Evolutionary conservation across 1,140 invertebrate genomes (phyloP).

Genomic region (Brachionus plicatilis): DNA sequence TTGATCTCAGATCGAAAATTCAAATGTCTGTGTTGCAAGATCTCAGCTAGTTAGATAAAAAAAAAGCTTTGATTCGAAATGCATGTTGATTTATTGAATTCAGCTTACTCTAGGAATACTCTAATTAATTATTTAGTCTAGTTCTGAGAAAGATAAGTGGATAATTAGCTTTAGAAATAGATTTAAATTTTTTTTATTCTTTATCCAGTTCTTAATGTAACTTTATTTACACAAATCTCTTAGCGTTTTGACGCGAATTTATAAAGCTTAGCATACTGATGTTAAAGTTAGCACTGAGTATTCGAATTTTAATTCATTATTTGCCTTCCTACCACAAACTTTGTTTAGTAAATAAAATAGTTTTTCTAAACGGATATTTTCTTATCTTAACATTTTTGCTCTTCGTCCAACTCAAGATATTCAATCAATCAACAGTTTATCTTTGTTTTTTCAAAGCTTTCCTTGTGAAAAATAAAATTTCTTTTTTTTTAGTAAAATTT

Average conservation of each 20-base stretch:
- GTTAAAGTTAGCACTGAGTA: conserved; percentile 24
- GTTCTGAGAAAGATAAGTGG: conserved; percentile 19
- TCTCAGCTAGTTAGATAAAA: conserved; percentile 28
- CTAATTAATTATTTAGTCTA: conserved; percentile 27
- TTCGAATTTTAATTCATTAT: neutral
- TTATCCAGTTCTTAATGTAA: neutral
- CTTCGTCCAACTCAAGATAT: neutral
- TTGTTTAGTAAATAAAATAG: conserved; percentile 18
- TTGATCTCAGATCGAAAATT: conserved; percentile 34
- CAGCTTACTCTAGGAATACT: neutral
- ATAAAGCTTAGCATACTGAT: neutral
- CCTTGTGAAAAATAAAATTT: neutral
- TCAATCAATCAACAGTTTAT: conserved; percentile 21
- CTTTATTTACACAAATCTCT: conserved; percentile 1
- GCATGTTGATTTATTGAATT: conserved; percentile 27
- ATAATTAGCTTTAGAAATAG: conserved; percentile 5
- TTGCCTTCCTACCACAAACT: neutral
- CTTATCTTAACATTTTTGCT: neutral
- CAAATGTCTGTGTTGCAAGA: conserved; percentile 29
- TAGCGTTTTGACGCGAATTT: conserved; percentile 23
- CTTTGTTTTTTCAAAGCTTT: neutral
- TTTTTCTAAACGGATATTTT: conserved; percentile 19
- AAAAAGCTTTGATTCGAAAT: conserved; percentile 4
- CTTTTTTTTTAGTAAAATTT: neutral
- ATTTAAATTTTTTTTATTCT: neutral